These are phyloP conservation scores for Sphyrna mokarran DNA, from an alignment of 2,113 vertebrate species.

Conservation along the genomic window DNA sequence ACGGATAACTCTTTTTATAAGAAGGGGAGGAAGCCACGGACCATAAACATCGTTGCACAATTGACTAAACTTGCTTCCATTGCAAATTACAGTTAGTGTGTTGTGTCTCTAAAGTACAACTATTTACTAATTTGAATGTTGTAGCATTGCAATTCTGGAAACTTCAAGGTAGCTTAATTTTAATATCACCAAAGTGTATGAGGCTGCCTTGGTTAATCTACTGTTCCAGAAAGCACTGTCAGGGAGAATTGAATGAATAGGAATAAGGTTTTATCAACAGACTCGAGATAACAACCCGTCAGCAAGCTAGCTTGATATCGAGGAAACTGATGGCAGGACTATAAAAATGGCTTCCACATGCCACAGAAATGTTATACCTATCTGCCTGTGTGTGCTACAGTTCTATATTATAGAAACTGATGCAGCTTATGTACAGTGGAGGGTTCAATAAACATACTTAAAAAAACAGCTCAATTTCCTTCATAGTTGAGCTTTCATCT, in stretches of 20 bases:
- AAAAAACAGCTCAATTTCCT: constrained; percentile 13
- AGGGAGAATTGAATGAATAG: neutral
- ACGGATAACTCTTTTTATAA: neutral
- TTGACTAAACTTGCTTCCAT: neutral
- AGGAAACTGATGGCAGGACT: neutral
- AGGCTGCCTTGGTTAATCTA: neutral
- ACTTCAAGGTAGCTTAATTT: neutral
- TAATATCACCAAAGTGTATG: neutral
- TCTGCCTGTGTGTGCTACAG: neutral
- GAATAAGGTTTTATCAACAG: neutral
- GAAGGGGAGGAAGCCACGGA: neutral
- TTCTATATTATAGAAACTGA: neutral
- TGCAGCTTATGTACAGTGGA: neutral
- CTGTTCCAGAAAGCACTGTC: neutral
- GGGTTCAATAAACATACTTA: neutral
- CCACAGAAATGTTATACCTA: neutral
- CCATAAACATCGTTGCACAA: neutral
- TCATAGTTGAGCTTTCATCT: neutral
- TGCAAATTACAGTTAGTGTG: neutral
- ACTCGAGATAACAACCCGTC: neutral
- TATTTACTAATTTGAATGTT: neutral
- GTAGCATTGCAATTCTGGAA: neutral
- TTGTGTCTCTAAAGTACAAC: neutral
- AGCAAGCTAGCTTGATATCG: neutral
- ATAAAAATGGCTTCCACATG: neutral